A percentile compares a stretch with the other conserved stretches of the same genome.
Conservation (phyloP, 2,888 invertebrate genomes). For the Antheraea assamensis region DNA sequence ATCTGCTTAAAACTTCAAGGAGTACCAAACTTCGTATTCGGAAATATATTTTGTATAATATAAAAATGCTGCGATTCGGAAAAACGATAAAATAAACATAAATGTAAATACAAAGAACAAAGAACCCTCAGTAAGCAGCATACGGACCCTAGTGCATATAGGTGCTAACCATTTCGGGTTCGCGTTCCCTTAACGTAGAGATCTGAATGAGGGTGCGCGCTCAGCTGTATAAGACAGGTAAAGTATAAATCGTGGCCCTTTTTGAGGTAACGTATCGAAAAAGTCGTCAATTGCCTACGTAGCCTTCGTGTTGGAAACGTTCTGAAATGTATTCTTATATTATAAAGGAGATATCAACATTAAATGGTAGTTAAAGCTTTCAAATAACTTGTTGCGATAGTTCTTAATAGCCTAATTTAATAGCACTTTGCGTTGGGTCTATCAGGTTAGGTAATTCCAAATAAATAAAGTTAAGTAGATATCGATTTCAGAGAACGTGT, state of each 20-base stretch:
- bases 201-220: conserved; percentile 60
- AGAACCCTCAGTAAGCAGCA: conserved; percentile 50
- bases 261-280: conserved; percentile 60
- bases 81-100: conserved; percentile 6
- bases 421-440: no score
- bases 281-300: conserved; percentile 51
- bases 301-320: conserved; percentile 26
- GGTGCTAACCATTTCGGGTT: conserved; percentile 63
- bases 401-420: no score
- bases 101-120: conserved; percentile 32
- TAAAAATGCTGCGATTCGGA: neutral
- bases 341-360: no score
- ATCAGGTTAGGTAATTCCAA: no score
- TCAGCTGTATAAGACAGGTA: conserved; percentile 67
- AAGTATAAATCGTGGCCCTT: conserved; percentile 70
- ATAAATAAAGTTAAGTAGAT: no score
- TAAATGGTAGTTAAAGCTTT: no score
- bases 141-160: conserved; percentile 53
- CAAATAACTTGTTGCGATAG: no score
- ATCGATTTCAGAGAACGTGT: no score
- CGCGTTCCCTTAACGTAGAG: conserved; percentile 48
- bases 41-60: neutral
- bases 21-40: neutral
- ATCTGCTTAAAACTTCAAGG: neutral
- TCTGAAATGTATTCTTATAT: neutral